Conservation (phyloP, 2,797 vertebrate species). For the Pangasius krempfi region DNA sequence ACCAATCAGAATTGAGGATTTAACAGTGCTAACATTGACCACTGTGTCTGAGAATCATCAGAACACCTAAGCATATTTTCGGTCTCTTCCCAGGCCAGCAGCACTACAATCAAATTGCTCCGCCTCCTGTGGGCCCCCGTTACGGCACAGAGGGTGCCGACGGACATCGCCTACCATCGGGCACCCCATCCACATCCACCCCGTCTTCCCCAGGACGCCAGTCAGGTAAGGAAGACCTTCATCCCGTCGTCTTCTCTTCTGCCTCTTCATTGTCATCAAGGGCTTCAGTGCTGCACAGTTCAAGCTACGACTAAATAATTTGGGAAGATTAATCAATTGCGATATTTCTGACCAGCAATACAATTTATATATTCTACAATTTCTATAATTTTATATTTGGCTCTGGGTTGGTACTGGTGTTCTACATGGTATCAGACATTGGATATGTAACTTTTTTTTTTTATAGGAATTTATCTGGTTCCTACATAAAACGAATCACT, state of each 20-base stretch:
- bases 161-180: conserved; percentile 61
- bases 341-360: neutral
- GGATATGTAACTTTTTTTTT: neutral
- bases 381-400: neutral
- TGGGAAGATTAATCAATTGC: neutral
- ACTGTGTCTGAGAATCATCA: neutral
- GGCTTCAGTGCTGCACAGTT: conserved; percentile 25
- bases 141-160: conserved; percentile 61
- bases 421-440: neutral
- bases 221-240: conserved; percentile 64
- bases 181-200: conserved; percentile 71
- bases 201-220: conserved; percentile 74
- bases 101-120: conserved; percentile 67
- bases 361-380: neutral
- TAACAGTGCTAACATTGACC: neutral
- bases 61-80: neutral
- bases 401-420: neutral
- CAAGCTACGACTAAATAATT: neutral
- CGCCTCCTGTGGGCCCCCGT: conserved; percentile 59
- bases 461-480: neutral
- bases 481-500: neutral
- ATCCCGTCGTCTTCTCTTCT: neutral
- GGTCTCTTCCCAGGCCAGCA: conserved; percentile 57
- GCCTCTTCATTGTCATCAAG: neutral
- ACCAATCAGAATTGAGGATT: neutral